Base-by-base conservation (phyloP, 2,797 vertebrate species). In the Danio choprae region DNA sequence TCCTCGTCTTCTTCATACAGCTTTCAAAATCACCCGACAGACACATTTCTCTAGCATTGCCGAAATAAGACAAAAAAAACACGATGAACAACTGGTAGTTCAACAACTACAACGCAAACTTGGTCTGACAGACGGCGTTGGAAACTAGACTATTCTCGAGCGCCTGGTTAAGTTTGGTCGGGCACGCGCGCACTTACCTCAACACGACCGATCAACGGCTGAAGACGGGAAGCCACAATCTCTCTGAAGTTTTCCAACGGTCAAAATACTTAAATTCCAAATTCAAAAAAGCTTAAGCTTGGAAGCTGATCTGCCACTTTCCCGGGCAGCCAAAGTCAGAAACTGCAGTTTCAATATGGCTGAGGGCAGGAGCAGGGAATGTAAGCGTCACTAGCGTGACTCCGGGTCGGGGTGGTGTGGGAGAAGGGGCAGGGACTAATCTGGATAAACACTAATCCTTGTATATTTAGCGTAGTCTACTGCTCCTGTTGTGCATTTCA, bases 261-360 rank as follows among this genome's bases (percentile, higher is more conserved):
- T 12, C 11, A 50, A 20, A 60, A 50, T 68, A 46, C 12, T 22
- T 4, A 43, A 46, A 38, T 6, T 48, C 50, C 9, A 38, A 46
- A 68, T 58, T 7, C 38, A 43, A 70, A 50, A 69, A 70, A 62
- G 50, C 20, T 15, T 55, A 3, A 7, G 18, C n/a, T 29, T 63
- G 5, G 10, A 22, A 40, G 58, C 55, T 72, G 0, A 53, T 79
- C 50, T 2, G 69, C 59, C 16, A 38, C 59, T 22, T 70, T 80
- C 69, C 40, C 48, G 18, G 55, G 22, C 64, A 62, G 44, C 64
- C 36, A 56, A 62, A 70, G 29, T 60, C 15, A 64, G 56, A 77
- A 75, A 69, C 62, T 22, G 62, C 18, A 41, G 64, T 73, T 80
- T 65, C 78, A 85, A 85, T 85, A 85, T 85, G 84, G 84, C 84